phyloP scores from a whole-genome alignment of 2,888 invertebrate genomes.

The Chaitophorus viminalis region DNA sequence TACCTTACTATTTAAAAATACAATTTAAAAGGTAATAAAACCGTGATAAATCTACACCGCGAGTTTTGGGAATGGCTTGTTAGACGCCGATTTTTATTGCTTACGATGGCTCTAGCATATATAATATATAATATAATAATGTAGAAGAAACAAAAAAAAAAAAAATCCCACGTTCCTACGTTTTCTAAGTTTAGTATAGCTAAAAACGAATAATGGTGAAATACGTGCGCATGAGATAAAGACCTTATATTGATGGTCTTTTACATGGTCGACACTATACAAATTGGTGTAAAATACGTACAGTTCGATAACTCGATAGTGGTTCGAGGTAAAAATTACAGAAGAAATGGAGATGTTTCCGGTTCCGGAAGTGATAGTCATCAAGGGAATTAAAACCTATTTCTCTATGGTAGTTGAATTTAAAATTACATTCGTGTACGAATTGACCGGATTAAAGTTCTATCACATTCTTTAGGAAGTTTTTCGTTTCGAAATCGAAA shows the following conservation, averaged over 20 bases:
- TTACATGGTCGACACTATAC: conserved; percentile 1
- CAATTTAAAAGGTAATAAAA: conserved; percentile 29
- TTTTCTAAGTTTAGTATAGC: no score
- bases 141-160: neutral
- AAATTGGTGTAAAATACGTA: neutral
- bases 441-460: no score
- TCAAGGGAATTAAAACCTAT: no score
- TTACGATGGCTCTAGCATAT: neutral
- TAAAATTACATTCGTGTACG: no score
- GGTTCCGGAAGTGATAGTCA: neutral
- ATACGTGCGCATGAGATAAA: conserved; percentile 10
- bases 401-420: no score
- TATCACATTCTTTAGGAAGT: no score
- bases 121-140: neutral
- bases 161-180: neutral
- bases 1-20: conserved; percentile 13
- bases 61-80: neutral
- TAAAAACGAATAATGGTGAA: neutral
- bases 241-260: neutral
- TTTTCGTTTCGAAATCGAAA: no score
- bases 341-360: no score
- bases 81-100: conserved; percentile 15
- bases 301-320: no score
- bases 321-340: no score
- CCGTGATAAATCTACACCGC: conserved; percentile 20